Evolutionary conservation across 2,888 invertebrate genomes (phyloP), one percentile per base, ranked within the genome.

Genomic region (Lithophane leautieri): DNA sequence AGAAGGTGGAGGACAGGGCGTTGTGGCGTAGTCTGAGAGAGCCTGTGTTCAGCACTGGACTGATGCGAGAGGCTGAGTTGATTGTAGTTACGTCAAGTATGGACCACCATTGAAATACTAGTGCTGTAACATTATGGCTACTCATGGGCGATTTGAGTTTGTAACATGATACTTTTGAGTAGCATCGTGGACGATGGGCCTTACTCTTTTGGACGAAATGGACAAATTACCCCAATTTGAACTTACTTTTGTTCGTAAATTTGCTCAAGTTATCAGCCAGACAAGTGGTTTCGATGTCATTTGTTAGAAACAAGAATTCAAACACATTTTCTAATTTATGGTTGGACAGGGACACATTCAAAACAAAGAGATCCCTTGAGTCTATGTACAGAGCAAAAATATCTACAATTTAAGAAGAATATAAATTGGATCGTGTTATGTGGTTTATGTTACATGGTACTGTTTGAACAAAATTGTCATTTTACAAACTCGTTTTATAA

Each of bases 291-390:
- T 76, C 63, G 65, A 70, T 86, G 74, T 83, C 80, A 87, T 86
- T 86, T 87, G 86, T 86, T 74, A 62, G 61, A 71, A 83, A 77
- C 75, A 80, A 86, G 78, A 71, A 85, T 83, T 75, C 76, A 76
- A 85, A 87, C 81, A 78, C 76, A 76, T 78, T 87, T 76, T 83
- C 70, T 83, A 88, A 86, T 87, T 76, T 86, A 86, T 86, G 52
- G 78, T 62, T 34, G 78, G 54, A 75, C 61, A 50, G 88, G 88
- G 86, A 87, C 65, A 73, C 88, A 87, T 86, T 86, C 76, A 73
- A 76, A 75, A 78, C 11, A 68, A 80, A 78, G 47, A 76, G 76
- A 61, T 76, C 86, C 78, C 86, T 0, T 2, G 81, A 65, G 88
- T 69, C 28, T 62, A 42, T 56, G 44, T 82, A 67, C 54, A 40